Evolutionary conservation across 53 echinoderm and acorn worm species (phyloP).

Genomic region (Antedon mediterranea): DNA sequence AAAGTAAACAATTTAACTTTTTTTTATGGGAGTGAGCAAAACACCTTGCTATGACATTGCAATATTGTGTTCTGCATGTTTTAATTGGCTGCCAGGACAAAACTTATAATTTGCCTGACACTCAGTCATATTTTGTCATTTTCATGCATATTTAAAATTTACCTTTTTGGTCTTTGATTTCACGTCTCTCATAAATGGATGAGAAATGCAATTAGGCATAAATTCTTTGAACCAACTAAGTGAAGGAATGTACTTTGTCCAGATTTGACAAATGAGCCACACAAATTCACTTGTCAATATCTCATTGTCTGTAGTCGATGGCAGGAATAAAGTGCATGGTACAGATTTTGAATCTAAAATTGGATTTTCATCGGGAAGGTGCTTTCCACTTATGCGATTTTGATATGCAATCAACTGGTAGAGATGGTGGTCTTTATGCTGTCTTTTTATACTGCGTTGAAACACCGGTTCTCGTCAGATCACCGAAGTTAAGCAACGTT

Average conservation of each 20-base stretch:
- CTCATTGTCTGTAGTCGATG: slow-evolving; percentile 17
- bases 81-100: too few relatives aligned
- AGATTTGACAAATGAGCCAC: neutral
- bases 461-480: too few relatives aligned
- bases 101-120: too few relatives aligned
- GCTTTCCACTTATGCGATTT: slow-evolving; percentile 17
- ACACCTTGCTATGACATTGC: too few relatives aligned
- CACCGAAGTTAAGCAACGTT: too few relatives aligned
- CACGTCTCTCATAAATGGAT: slow-evolving; percentile 9
- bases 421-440: slow-evolving; percentile 43
- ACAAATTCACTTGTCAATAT: neutral
- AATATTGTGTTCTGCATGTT: too few relatives aligned
- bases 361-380: slow-evolving; percentile 10
- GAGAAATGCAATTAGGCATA: slow-evolving; percentile 4
- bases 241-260: slow-evolving; percentile 2
- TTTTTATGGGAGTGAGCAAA: too few relatives aligned
- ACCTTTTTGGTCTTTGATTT: slow-evolving; percentile 13
- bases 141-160: too few relatives aligned
- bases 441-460: too few relatives aligned
- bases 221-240: slow-evolving; percentile 1
- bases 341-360: slow-evolving; percentile 1
- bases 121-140: too few relatives aligned
- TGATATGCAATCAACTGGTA: slow-evolving; percentile 28
- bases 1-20: too few relatives aligned
- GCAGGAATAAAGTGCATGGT: slow-evolving; percentile 25